These are phyloP conservation scores for Mus caroli DNA, from an alignment of 2,797 vertebrate genomes.

Conservation along the genomic window DNA sequence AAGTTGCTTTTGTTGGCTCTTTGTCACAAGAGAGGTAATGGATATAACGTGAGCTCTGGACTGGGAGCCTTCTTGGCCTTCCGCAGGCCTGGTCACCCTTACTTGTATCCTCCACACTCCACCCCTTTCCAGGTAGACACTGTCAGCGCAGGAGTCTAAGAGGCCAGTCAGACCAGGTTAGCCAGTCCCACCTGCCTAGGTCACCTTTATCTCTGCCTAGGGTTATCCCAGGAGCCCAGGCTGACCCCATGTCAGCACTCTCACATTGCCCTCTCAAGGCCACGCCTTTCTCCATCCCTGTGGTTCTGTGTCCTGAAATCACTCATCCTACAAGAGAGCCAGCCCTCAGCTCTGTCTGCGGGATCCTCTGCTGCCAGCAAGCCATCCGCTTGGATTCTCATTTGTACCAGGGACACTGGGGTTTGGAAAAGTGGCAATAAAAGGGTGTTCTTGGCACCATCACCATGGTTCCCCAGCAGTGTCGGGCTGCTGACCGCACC, in stretches of 20 bases:
- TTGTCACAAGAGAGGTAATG: neutral
- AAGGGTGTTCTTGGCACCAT: neutral
- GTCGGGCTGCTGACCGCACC: neutral
- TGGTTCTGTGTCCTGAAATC: neutral
- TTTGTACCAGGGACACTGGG: neutral
- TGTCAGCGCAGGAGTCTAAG: too few relatives aligned
- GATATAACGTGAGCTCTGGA: neutral
- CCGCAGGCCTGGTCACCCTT: neutral
- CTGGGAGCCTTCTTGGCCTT: neutral
- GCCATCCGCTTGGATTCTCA: neutral
- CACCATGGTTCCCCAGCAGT: neutral
- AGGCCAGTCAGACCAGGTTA: neutral
- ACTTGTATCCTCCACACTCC: neutral
- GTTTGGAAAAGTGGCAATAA: neutral
- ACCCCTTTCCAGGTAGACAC: neutral
- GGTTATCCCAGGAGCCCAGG: neutral
- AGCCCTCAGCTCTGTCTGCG: fast-evolving
- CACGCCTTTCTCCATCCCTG: too few relatives aligned
- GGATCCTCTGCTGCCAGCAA: too few relatives aligned
- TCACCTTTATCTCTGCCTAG: neutral
- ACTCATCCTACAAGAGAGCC: fast-evolving
- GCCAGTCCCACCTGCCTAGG: neutral
- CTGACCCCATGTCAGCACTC: neutral
- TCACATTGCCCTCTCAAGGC: neutral
- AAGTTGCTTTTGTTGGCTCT: neutral